phyloP scores from a whole-genome alignment of 2,113 vertebrate species.

The Notarius quadriscutis region DNA sequence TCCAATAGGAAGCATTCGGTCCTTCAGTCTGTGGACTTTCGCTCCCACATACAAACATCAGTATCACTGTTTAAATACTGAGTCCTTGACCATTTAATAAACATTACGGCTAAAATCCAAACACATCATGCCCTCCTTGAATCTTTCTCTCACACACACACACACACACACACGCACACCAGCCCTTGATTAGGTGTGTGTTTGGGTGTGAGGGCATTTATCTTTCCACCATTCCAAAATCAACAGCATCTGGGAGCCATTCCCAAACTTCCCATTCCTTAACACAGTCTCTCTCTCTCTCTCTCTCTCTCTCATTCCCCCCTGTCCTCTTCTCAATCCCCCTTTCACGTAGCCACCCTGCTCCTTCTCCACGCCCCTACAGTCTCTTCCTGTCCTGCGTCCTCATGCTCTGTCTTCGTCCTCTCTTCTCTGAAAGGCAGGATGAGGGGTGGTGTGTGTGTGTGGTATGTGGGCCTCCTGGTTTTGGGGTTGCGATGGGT shows the following conservation, averaged over 20 bases:
- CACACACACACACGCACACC: neutral
- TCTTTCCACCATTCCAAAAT: constrained; percentile 5
- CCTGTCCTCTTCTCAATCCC: constrained; percentile 12
- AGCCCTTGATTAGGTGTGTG: neutral
- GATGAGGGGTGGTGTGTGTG: constrained; percentile 64
- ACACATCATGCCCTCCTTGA: neutral
- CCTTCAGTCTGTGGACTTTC: constrained; percentile 9
- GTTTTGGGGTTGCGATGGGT: constrained; percentile 64
- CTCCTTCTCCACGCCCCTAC: constrained; percentile 52
- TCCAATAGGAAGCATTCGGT: constrained; percentile 5
- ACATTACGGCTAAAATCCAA: neutral
- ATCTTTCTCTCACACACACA: neutral
- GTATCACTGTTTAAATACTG: constrained; percentile 16
- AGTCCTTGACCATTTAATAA: neutral
- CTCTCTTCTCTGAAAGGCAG: constrained; percentile 45
- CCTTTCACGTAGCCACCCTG: constrained; percentile 42
- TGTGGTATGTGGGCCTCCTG: constrained; percentile 61
- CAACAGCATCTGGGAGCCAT: constrained; percentile 39
- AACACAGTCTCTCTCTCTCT: neutral
- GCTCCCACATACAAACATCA: constrained; percentile 24
- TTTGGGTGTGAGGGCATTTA: neutral
- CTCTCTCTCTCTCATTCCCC: neutral
- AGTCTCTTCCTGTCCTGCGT: constrained; percentile 43
- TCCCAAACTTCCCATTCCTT: neutral
- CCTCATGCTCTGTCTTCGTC: constrained; percentile 47